Evolutionary conservation across 1,140 invertebrate genomes (phyloP), one percentile per base, ranked within the genome.

Genomic region (Anadara kagoshimensis): DNA sequence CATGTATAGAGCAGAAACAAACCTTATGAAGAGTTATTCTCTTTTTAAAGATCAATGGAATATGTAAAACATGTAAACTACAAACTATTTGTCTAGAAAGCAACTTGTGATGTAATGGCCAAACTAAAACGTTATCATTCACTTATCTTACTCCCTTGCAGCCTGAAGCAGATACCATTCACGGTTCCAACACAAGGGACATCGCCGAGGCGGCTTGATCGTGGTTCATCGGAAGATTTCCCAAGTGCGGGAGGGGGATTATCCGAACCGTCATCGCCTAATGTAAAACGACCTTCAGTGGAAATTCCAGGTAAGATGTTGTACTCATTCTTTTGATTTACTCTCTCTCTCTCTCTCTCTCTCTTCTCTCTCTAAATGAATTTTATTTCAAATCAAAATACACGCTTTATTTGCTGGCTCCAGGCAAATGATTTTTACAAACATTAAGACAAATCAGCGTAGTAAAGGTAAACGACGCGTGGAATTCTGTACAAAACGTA

Each of bases 151-250:
- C 76, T 84, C 66, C 82, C 82, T 80, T 85, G 78, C 79, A 86
- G 85, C 58, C 76, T 85, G 67, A 83, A 85, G 58, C 85, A 83
- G 70, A 86, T 86, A 26, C 85, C 85, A n/a, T 86, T 86, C 69
- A 86, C 82, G 16, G 85, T 86, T 12, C 85, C 85, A 22, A 73
- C 78, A 45, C 75, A 72, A 41, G 70, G 57, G 16, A 61, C 58
- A 26, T 70, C 68, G 45, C 57, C 20, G 26, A 65, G 69, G 56
- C 59, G 59, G 49, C 65, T 61, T 47, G 79, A 70, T 57, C 69
- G 73, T 22, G 73, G 73, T 14, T 75, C 73, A 8, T 75, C 73
- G 16, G 75, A 71, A 45, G 77, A 78, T 59, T 73, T 69, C 29
- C 49, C 59, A 54, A 7, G 69, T 44, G 11, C 63, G 65, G 72